Percentiles rank a stretch among this genome's conserved stretches.
phyloP scores from a whole-genome alignment of 1,140 invertebrate species.

The Dreissena rostriformis region DNA sequence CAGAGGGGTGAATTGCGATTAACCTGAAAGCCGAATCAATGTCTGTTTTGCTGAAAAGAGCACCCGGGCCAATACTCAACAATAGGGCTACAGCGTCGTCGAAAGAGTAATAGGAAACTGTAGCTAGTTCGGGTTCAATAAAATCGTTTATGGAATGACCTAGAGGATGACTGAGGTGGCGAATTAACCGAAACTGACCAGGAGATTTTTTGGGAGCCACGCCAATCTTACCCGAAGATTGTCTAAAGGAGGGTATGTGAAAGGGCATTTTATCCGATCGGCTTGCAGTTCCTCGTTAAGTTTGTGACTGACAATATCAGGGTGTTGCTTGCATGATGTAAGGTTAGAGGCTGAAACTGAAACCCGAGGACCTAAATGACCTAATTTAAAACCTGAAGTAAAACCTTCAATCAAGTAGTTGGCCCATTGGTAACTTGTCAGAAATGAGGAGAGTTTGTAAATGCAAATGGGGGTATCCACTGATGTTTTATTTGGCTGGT shows the following conservation, averaged over 20 bases:
- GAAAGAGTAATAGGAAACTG: constrained; percentile 19
- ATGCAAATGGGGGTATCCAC: no score
- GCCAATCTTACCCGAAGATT: constrained; percentile 14
- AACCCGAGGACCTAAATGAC: no score
- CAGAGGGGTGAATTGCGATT: constrained; percentile 13
- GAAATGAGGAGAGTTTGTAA: no score
- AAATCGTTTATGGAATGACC: constrained; percentile 41
- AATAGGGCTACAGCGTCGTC: constrained; percentile 34
- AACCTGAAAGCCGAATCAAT: constrained; percentile 20
- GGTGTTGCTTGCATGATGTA: not conserved
- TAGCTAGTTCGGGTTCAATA: constrained; percentile 3
- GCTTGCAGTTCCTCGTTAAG: constrained; percentile 28
- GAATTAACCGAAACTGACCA: constrained; percentile 48
- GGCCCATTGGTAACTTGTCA: no score
- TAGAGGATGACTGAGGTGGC: constrained; percentile 31
- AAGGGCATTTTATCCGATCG: constrained; percentile 24
- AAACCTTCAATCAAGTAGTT: no score
- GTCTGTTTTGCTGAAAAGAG: not conserved
- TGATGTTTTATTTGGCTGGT: no score
- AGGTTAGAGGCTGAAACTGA: constrained; percentile 1
- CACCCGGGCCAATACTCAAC: not conserved
- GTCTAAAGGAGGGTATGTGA: not conserved
- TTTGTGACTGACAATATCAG: not conserved
- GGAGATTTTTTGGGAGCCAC: constrained; percentile 36
- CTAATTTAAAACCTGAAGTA: no score